Conservation (phyloP, 2,888 invertebrate genomes). For the Choreutis nemorana region DNA sequence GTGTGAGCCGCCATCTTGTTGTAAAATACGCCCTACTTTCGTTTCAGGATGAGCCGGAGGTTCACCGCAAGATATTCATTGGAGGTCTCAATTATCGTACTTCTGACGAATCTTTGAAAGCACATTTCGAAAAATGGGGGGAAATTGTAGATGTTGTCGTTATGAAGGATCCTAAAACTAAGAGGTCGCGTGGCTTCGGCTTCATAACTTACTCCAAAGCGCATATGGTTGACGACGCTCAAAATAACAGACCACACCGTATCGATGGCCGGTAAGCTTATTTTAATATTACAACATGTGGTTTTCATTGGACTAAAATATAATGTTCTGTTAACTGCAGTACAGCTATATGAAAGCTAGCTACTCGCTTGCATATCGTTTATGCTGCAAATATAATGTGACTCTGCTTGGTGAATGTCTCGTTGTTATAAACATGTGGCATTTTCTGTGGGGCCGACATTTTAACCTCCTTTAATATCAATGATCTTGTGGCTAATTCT, state of each 20-base stretch:
- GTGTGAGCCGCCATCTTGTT: constrained; percentile 66
- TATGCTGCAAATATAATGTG: constrained; percentile 42
- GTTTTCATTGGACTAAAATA: background rate
- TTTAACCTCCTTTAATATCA: background rate
- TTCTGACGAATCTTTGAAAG: constrained; percentile 90
- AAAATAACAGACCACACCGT: constrained; percentile 87
- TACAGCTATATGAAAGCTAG: constrained; percentile 47
- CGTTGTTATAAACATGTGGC: constrained; percentile 35
- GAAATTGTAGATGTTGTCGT: constrained; percentile 96
- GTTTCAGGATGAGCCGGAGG: constrained; percentile 79
- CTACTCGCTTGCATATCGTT: constrained; percentile 46
- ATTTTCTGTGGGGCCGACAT: constrained; percentile 56
- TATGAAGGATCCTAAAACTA: constrained; percentile 95
- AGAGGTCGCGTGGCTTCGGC: constrained; percentile 96
- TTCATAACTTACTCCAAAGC: constrained; percentile 96
- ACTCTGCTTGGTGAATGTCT: constrained; percentile 56
- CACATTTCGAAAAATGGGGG: constrained; percentile 98
- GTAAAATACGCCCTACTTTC: no score
- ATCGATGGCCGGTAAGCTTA: constrained; percentile 82
- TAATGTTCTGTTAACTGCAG: constrained; percentile 26
- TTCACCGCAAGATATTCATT: constrained; percentile 92
- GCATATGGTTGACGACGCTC: constrained; percentile 97
- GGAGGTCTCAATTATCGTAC: constrained; percentile 95
- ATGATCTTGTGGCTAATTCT: background rate
- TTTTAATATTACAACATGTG: background rate